Percentiles rank a stretch among this genome's conserved stretches.
Conservation (phyloP, 2,888 invertebrate species). For the Stomorhina lunata region DNA sequence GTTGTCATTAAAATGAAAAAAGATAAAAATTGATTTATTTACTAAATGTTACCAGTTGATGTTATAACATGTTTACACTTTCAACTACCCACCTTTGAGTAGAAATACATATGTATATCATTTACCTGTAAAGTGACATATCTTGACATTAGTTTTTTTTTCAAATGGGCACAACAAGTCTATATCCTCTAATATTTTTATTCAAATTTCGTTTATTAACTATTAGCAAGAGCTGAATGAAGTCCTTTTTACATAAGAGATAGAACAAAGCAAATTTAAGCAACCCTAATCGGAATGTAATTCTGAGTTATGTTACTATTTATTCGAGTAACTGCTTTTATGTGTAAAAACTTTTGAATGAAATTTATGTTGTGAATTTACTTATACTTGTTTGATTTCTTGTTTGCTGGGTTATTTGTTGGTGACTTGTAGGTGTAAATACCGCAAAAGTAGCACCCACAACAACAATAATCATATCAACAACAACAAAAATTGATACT, state of each 20-base stretch:
- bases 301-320: too few relatives aligned
- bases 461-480: conserved; percentile 11
- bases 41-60: conserved; percentile 53
- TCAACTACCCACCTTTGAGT: background rate
- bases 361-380: background rate
- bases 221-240: too few relatives aligned
- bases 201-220: too few relatives aligned
- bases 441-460: conserved; percentile 44
- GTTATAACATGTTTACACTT: conserved; percentile 43
- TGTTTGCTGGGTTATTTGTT: background rate
- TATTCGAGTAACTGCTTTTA: too few relatives aligned
- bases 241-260: too few relatives aligned
- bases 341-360: background rate
- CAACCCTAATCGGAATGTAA: too few relatives aligned
- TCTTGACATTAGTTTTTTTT: too few relatives aligned
- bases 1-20: conserved; percentile 60
- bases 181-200: too few relatives aligned
- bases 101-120: background rate
- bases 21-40: conserved; percentile 63
- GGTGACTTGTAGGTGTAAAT: conserved; percentile 52
- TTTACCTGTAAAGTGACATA: background rate
- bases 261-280: too few relatives aligned
- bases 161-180: too few relatives aligned
- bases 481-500: conserved; percentile 12
- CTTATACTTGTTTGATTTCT: background rate